Evolutionary conservation across 1,140 invertebrate genomes (phyloP).

Genomic region (Orussus abietinus): DNA sequence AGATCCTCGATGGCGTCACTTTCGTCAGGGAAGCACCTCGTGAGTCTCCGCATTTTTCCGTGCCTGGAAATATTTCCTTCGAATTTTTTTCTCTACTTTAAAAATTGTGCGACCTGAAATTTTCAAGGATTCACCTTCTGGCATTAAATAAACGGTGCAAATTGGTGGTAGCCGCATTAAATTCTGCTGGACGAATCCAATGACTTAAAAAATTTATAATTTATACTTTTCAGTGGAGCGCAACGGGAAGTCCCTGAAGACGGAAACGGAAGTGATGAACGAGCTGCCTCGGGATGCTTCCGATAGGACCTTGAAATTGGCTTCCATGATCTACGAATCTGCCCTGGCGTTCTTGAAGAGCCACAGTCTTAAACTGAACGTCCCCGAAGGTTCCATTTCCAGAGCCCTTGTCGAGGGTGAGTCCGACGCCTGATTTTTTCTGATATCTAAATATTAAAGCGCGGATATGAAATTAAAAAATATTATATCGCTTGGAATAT

Average conservation of each 20-base stretch:
- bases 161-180: no score
- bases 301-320: slow-evolving; percentile 52
- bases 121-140: no score
- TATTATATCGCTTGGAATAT: no score
- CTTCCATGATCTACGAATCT: slow-evolving; percentile 56
- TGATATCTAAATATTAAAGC: no score
- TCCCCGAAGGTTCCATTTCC: slow-evolving; percentile 55
- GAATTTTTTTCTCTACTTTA: slow-evolving; percentile 3
- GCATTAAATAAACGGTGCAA: no score
- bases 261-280: slow-evolving; percentile 52
- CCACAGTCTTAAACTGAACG: slow-evolving; percentile 60
- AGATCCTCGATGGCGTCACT: slow-evolving; percentile 57
- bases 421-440: no score
- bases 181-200: background rate
- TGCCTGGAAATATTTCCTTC: background rate
- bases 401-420: slow-evolving; percentile 63
- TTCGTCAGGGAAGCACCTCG: slow-evolving; percentile 53
- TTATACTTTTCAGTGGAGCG: slow-evolving; percentile 40
- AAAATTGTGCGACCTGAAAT: background rate
- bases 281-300: slow-evolving; percentile 53
- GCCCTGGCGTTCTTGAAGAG: slow-evolving; percentile 55
- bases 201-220: background rate
- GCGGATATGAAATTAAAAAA: no score
- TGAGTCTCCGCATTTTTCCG: slow-evolving; percentile 27
- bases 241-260: slow-evolving; percentile 50